A percentile compares a stretch with the other conserved stretches of the same genome.
phyloP scores from a whole-genome alignment of 2,797 vertebrate species.

The Hypotaenidia philippensis region DNA sequence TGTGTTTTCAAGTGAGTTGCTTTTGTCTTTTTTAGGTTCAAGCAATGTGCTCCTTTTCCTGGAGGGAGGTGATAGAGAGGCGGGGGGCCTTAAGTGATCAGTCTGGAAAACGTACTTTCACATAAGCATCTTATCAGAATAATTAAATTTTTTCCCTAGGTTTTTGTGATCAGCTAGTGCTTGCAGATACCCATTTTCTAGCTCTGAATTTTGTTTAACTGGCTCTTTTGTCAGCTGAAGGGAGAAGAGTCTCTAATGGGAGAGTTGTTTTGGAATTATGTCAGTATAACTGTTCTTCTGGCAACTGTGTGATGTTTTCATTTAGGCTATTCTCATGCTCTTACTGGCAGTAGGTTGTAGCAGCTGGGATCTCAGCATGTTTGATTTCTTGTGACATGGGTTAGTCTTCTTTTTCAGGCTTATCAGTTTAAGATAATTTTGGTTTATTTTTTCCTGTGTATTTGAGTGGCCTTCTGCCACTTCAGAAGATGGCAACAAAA shows the following conservation, averaged over 20 bases:
- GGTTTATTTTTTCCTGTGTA: neutral
- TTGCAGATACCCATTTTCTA: neutral
- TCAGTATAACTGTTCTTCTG: slow-evolving; percentile 49
- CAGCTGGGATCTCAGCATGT: slow-evolving; percentile 44
- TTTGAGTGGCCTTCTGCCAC: neutral
- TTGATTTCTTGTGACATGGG: slow-evolving; percentile 37
- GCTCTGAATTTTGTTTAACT: neutral
- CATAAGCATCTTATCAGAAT: neutral
- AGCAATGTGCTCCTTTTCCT: neutral
- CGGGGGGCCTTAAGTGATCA: neutral
- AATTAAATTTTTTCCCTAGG: neutral
- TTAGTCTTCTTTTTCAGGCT: slow-evolving; percentile 22
- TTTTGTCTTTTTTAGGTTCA: neutral
- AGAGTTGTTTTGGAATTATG: neutral
- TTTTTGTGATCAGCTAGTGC: neutral
- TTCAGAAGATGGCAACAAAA: neutral
- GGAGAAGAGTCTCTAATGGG: neutral
- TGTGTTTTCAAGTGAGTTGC: neutral
- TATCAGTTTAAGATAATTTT: neutral
- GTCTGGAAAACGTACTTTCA: neutral
- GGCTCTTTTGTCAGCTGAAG: neutral
- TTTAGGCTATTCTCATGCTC: slow-evolving; percentile 39
- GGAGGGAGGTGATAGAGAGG: neutral
- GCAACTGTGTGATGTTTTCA: slow-evolving; percentile 3
- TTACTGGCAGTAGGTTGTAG: slow-evolving; percentile 31